These are phyloP conservation scores for Polylopha cassiicola DNA, from an alignment of 2,888 invertebrate genomes.

Conservation along the genomic window DNA sequence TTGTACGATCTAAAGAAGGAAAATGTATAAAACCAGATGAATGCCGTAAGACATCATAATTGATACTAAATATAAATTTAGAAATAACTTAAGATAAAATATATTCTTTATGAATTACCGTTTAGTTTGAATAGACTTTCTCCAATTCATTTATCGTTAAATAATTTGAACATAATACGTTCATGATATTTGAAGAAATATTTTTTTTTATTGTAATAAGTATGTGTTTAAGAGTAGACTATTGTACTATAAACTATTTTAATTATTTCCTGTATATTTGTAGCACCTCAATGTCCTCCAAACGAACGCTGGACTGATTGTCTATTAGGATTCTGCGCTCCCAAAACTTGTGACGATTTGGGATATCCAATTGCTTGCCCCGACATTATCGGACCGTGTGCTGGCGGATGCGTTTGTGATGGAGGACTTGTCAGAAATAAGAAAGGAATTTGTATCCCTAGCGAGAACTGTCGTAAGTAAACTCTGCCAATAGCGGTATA, in stretches of 20 bases:
- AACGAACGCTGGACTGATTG: slow-evolving; percentile 13
- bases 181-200: too few species aligned
- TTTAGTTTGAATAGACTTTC: too few species aligned
- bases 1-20: neutral
- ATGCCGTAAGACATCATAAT: too few species aligned
- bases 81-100: too few species aligned
- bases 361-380: slow-evolving; percentile 11
- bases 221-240: neutral
- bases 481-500: slow-evolving; percentile 25
- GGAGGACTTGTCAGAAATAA: slow-evolving; percentile 25
- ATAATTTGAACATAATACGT: too few species aligned
- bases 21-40: neutral
- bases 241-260: neutral
- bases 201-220: neutral
- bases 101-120: too few species aligned
- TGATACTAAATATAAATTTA: too few species aligned
- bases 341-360: slow-evolving; percentile 7
- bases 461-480: slow-evolving; percentile 25
- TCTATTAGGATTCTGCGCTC: slow-evolving; percentile 2
- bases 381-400: slow-evolving; percentile 5
- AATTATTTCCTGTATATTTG: too few species aligned
- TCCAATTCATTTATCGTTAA: too few species aligned
- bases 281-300: slow-evolving; percentile 11
- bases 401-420: slow-evolving; percentile 27
- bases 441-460: slow-evolving; percentile 23